These are phyloP conservation scores for Colletes gigas DNA, from an alignment of 1,140 invertebrate genomes.

Conservation along the genomic window DNA sequence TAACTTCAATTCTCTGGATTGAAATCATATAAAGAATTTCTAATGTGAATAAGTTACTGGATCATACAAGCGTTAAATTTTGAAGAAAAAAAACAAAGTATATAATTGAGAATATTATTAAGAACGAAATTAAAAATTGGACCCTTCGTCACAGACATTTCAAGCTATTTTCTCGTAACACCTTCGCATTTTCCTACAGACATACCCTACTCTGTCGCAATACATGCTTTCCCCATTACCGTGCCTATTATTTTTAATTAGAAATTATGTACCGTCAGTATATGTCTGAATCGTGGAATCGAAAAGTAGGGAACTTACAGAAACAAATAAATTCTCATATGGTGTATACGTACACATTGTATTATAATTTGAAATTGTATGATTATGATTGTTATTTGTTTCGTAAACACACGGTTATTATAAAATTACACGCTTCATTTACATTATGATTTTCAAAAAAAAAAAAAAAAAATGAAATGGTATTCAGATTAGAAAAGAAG, in stretches of 20 bases:
- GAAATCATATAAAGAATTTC: background rate
- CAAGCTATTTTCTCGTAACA: background rate
- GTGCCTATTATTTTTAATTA: constrained; percentile 37
- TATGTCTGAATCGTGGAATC: background rate
- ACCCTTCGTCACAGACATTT: background rate
- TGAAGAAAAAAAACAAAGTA: no score
- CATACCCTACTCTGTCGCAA: background rate
- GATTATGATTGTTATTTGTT: no score
- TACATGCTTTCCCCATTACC: constrained; percentile 43
- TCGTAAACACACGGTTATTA: no score
- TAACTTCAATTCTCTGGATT: constrained; percentile 9
- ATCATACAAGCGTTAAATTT: background rate
- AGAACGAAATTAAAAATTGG: background rate
- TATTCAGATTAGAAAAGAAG: no score
- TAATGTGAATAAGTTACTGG: constrained; percentile 14
- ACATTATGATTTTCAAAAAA: no score
- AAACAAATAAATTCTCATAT: background rate
- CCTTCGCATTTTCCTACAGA: constrained; percentile 15
- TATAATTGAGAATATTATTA: no score
- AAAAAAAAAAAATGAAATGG: no score
- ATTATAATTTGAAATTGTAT: no score
- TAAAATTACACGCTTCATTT: no score
- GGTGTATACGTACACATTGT: no score
- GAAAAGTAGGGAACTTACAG: background rate
- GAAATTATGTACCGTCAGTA: background rate